phyloP scores from a whole-genome alignment of 1,140 invertebrate genomes.

The Leptonema lineaticorne region DNA sequence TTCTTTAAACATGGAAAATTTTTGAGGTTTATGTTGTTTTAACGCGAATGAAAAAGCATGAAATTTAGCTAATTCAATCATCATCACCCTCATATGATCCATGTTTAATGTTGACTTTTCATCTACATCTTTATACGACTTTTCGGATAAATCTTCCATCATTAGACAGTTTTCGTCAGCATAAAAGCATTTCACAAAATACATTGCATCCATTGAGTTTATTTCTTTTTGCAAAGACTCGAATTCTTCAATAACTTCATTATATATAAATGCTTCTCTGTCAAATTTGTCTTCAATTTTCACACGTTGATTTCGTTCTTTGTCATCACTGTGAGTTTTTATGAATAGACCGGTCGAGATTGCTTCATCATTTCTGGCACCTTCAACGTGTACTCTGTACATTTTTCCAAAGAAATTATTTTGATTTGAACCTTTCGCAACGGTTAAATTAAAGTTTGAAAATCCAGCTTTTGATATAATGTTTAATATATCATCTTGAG shows the following conservation, averaged over 20 bases:
- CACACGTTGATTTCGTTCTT: conserved; percentile 20
- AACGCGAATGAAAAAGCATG: conserved; percentile 49
- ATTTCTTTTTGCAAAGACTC: conserved; percentile 24
- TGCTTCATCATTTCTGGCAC: conserved; percentile 13
- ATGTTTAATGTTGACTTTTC: conserved; percentile 37
- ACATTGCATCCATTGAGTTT: neutral
- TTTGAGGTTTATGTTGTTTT: conserved; percentile 42
- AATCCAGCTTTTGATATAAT: neutral
- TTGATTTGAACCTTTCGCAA: neutral
- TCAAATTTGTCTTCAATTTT: conserved; percentile 31
- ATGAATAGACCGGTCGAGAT: conserved; percentile 12
- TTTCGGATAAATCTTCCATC: conserved; percentile 29
- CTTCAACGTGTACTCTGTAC: conserved; percentile 23
- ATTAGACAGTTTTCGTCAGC: conserved; percentile 23
- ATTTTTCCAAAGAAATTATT: conserved; percentile 21
- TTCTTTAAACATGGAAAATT: conserved; percentile 44
- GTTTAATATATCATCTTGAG: neutral
- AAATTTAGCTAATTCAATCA: conserved; percentile 49
- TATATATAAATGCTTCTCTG: conserved; percentile 35
- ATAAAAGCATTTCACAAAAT: conserved; percentile 25
- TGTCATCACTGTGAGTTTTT: conserved; percentile 32
- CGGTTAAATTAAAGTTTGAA: neutral
- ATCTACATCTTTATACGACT: conserved; percentile 23
- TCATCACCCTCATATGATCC: conserved; percentile 44
- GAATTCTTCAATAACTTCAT: conserved; percentile 25